Evolutionary conservation across 1,140 invertebrate species (phyloP).

Genomic region (Zaprionus kolodkinae): DNA sequence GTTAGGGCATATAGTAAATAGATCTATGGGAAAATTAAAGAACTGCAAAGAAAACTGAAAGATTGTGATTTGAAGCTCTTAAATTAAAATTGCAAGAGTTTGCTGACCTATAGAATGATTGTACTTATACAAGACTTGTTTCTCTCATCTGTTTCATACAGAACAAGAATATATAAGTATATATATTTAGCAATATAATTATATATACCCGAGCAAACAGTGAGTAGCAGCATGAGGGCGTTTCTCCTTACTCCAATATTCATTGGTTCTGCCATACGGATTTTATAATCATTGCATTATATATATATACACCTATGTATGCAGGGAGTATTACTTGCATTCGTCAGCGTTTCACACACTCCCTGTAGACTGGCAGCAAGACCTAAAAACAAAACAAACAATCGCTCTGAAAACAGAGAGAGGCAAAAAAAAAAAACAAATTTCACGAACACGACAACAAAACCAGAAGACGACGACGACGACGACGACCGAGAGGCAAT

Average conservation of each 20-base stretch:
- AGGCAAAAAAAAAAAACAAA: constrained; percentile 60
- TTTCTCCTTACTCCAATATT: constrained; percentile 45
- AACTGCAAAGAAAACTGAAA: background rate
- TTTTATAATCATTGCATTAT: constrained; percentile 66
- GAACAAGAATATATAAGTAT: no score
- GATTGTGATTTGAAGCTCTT: no score
- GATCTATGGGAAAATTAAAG: background rate
- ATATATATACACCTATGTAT: background rate
- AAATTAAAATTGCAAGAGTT: no score
- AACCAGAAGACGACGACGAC: constrained; percentile 33
- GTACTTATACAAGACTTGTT: no score
- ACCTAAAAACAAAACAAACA: constrained; percentile 33
- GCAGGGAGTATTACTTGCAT: constrained; percentile 41
- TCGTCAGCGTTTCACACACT: constrained; percentile 70
- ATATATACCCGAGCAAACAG: background rate
- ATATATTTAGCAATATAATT: no score
- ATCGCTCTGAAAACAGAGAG: constrained; percentile 23
- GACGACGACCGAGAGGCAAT: constrained; percentile 51
- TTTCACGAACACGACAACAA: constrained; percentile 46
- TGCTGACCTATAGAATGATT: no score
- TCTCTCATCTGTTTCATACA: background rate
- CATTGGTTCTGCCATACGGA: constrained; percentile 61
- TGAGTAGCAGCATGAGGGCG: constrained; percentile 26
- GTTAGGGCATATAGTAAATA: background rate
- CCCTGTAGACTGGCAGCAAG: background rate